These are phyloP conservation scores for Pollenia angustigena DNA, from an alignment of 2,888 invertebrate species.

Conservation along the genomic window DNA sequence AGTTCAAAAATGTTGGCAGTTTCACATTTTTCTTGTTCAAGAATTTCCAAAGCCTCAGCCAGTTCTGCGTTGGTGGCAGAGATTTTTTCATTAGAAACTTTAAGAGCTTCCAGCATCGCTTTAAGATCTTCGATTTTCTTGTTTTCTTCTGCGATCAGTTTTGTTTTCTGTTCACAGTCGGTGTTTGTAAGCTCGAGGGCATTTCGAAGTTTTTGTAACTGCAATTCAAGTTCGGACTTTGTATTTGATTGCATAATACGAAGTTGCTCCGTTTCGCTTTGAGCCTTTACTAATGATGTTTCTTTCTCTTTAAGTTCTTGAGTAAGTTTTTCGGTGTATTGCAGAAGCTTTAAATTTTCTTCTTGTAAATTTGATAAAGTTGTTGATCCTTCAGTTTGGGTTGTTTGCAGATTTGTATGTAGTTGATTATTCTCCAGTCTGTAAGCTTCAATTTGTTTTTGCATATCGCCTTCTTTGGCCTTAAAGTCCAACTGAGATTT, in stretches of 20 bases:
- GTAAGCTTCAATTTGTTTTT: constrained; percentile 72
- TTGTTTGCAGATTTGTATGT: constrained; percentile 69
- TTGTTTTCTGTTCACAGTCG: constrained; percentile 77
- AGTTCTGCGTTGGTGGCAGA: constrained; percentile 79
- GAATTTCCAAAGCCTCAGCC: constrained; percentile 77
- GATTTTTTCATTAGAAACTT: constrained; percentile 79
- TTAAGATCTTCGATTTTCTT: constrained; percentile 79
- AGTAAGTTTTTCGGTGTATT: constrained; percentile 70
- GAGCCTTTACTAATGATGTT: constrained; percentile 47
- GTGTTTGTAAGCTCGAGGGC: constrained; percentile 76
- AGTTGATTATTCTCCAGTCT: constrained; percentile 68
- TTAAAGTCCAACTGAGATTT: constrained; percentile 76
- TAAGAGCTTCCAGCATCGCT: constrained; percentile 78
- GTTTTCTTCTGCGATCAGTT: constrained; percentile 77
- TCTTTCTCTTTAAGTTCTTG: constrained; percentile 72
- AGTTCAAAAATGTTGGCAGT: constrained; percentile 80
- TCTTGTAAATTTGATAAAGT: constrained; percentile 61
- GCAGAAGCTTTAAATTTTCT: constrained; percentile 70
- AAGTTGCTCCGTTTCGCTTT: constrained; percentile 74
- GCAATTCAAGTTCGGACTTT: constrained; percentile 71
- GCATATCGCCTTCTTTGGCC: constrained; percentile 74
- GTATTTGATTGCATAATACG: constrained; percentile 75
- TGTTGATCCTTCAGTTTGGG: constrained; percentile 68
- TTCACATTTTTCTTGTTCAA: constrained; percentile 80
- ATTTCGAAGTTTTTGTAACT: constrained; percentile 77